Evolutionary conservation across 2,888 invertebrate species (phyloP), one percentile per base, ranked within the genome.

Genomic region (Amiota minor): DNA sequence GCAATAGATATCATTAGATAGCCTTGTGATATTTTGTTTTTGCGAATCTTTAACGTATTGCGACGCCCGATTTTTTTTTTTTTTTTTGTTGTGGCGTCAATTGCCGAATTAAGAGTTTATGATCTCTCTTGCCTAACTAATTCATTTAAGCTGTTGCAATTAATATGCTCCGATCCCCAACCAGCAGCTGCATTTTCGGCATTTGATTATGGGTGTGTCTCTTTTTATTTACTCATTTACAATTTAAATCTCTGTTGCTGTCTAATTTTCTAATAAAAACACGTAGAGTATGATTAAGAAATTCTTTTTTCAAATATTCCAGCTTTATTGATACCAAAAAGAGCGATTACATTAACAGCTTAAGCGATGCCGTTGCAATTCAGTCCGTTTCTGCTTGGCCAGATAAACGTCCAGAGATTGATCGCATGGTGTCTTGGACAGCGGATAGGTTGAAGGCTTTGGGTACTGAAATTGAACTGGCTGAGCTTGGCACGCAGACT

Each of bases 381-480:
- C 95, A 95, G 81, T 98, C 98, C 8, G 97, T 99, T n/a, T 98
- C 98, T 35, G 94, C 96, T 86, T 97, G 96, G 93, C 93, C 95
- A 4, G 94, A 96, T 75, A 93, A 93, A 77, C 93, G 98, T 64
- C 90, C 91, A 16, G 97, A 98, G 78, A 94, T 97, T 78, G 91
- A 93, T 16, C 93, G 92, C 80, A 98, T 98, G 98, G 87, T 96
- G 46, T 91, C 96, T 77, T 98, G 97, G 96, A 93, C 93, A 70
- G 93, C 93, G 72, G 91, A 91, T 0, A 93, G 92, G 86, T 88
- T 97, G 77, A 92, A 93, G 81, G 92, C 91, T 68, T 91, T 96
- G 50, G 97, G 97, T 23, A 93, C 94, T 8, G 91, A 90, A 67
- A 93, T 94, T 59, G 93, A 94, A 86, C 89, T 97, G 46, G 92